Conservation (phyloP, 53 echinoderm and acorn worm genomes). For the Temnopleurus reevesii region DNA sequence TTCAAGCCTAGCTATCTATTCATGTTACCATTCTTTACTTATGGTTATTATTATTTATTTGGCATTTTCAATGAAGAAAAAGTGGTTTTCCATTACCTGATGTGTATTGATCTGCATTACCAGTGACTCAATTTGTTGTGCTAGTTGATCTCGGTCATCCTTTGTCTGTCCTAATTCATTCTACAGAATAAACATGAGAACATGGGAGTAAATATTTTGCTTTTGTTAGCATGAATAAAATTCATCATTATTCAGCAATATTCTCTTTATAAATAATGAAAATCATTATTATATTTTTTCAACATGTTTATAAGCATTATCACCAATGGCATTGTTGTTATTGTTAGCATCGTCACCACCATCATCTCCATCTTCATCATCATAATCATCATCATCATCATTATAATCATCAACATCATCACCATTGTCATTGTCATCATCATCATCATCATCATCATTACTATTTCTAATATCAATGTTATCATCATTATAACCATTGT, state of each 20-base stretch:
- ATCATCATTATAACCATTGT: background rate
- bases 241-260: background rate
- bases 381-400: background rate
- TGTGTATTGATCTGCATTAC: conserved; percentile 60
- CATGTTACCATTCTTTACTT: too few species aligned
- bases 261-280: background rate
- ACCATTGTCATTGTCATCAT: background rate
- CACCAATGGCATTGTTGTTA: background rate
- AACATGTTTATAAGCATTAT: background rate
- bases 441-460: background rate
- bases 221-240: background rate
- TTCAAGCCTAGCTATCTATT: too few species aligned
- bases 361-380: background rate
- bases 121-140: conserved; percentile 50
- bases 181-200: conserved; percentile 28
- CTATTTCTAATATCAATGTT: background rate
- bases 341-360: background rate
- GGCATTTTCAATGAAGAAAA: too few species aligned
- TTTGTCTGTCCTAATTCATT: conserved; percentile 55
- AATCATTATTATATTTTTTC: background rate
- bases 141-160: conserved; percentile 44
- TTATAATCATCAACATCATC: background rate
- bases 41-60: too few species aligned
- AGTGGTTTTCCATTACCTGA: conserved; percentile 68
- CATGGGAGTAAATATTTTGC: background rate